Evolutionary conservation across 2,888 invertebrate genomes (phyloP), one percentile per base, ranked within the genome.

Genomic region (Ophonus ardosiacus): DNA sequence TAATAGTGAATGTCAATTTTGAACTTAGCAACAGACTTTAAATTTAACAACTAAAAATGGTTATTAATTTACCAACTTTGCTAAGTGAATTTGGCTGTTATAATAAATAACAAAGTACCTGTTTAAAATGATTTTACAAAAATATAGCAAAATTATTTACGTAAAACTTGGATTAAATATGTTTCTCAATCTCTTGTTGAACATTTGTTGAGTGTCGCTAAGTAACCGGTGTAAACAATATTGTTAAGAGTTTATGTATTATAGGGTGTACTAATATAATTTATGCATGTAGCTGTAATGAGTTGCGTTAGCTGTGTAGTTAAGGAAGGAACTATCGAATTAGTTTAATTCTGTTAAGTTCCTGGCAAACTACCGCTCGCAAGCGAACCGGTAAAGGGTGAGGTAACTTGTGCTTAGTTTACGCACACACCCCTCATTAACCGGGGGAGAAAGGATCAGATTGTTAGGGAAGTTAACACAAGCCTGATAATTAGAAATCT

Each of bases 311-410:
- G 43, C 21, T 51, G 74, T 51, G 43, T 74, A 74, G 74, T 74
- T 74, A 43, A 8, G 51, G 71, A 71, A 71, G 51, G 74, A 74
- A 74, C 74, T 74, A 74, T 56, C 74, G 51, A 74, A 74, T 74
- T 74, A 74, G 74, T 74, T 74, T 51, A 74, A 74, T 74, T 74
- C 74, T 51, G 74, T 51, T 74, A 74, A 74, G 74, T 74, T 74
- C 51, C 10, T 56, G 17, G 71, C 21, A 74, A 74, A 51, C 51
- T 74, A 65, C 65, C 65, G 65, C 43, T 51, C 43, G 71, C 24
- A 0, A 71, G 40, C 43, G 71, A 13, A 71, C 40, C 71, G 71
- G 43, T 40, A 71, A 31, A 38, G 38, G 5, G 15, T 15, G 31
- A 31, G 71, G 71, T 71, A 71, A 71, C 24, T 71, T 38, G 31